Evolutionary conservation across 1,140 invertebrate species (phyloP).

Genomic region (Aphelenchoides besseyi): DNA sequence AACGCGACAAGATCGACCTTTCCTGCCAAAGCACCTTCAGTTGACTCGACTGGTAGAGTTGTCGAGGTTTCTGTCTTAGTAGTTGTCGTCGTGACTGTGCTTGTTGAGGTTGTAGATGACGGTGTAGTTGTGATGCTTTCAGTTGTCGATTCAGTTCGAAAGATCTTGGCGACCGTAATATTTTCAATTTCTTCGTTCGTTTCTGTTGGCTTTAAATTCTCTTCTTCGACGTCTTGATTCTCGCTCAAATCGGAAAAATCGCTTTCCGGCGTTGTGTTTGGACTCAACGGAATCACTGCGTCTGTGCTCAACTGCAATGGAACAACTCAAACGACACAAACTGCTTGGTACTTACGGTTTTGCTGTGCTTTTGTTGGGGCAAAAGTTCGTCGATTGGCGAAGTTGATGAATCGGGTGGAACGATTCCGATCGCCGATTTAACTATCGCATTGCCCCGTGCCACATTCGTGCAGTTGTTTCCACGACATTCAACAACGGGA

Average conservation of each 20-base stretch:
- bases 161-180: background rate
- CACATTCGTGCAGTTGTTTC: slow-evolving; percentile 28
- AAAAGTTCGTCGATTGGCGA: slow-evolving; percentile 4
- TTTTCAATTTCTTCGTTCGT: background rate
- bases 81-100: background rate
- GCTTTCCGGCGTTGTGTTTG: background rate
- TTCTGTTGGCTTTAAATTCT: background rate
- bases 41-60: too few species aligned
- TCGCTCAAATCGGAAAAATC: background rate
- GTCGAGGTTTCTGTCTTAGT: background rate
- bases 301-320: slow-evolving; percentile 9
- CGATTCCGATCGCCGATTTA: background rate
- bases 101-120: background rate
- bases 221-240: background rate
- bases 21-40: background rate
- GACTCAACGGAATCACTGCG: slow-evolving; percentile 6
- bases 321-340: slow-evolving; percentile 7
- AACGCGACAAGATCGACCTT: slow-evolving; percentile 19
- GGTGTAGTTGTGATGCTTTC: background rate
- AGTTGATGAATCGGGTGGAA: background rate
- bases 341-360: slow-evolving; percentile 5
- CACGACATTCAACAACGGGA: slow-evolving; percentile 16
- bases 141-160: background rate
- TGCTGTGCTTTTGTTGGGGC: slow-evolving; percentile 12
- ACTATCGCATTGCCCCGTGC: background rate